Evolutionary conservation across 2,888 invertebrate genomes (phyloP).

Genomic region (Hyalella azteca): DNA sequence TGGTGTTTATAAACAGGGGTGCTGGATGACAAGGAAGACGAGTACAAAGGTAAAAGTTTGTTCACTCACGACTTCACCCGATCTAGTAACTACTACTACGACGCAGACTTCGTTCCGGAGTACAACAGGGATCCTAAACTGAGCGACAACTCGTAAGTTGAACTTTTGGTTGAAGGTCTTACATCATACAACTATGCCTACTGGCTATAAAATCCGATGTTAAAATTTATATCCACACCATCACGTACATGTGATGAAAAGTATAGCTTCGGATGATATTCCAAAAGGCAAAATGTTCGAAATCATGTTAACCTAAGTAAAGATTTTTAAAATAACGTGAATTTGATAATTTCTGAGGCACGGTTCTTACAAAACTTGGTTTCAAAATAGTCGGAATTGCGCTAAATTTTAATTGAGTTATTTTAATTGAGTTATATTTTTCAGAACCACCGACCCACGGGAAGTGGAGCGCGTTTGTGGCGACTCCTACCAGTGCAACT

Average conservation of each 20-base stretch:
- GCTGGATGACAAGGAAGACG: constrained; percentile 77
- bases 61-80: constrained; percentile 81
- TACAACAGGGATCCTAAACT: constrained; percentile 73
- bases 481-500: constrained; percentile 83
- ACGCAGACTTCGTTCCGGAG: constrained; percentile 78
- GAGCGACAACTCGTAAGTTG: constrained; percentile 70
- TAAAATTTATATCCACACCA: no score
- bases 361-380: no score
- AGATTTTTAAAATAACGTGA: no score
- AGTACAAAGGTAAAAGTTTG: constrained; percentile 75
- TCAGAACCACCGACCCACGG: constrained; percentile 69
- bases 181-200: no score
- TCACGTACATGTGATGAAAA: no score
- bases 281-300: no score
- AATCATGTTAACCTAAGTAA: no score
- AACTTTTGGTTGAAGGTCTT: no score
- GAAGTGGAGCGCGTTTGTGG: constrained; percentile 77
- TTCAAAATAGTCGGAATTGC: no score
- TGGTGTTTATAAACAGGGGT: constrained; percentile 72
- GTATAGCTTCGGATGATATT: no score
- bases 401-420: not conserved
- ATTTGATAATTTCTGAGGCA: no score
- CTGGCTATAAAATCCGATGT: no score
- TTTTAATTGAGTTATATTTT: not conserved
- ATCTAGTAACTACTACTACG: constrained; percentile 81